Evolutionary conservation across 2,888 invertebrate species (phyloP), one percentile per base, ranked within the genome.

Genomic region (Malthinus seriepunctatus): DNA sequence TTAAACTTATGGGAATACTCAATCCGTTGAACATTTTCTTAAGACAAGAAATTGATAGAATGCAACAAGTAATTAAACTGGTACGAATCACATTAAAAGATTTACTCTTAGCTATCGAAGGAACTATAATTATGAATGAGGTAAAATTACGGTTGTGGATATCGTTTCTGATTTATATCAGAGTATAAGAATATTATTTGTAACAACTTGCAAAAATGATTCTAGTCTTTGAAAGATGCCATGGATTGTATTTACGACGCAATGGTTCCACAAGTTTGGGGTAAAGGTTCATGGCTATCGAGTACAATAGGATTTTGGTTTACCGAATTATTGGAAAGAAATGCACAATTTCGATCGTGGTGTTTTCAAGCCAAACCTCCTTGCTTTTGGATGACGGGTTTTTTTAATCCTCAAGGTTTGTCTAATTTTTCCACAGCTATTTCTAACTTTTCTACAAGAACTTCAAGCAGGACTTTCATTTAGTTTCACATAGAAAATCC

Each of bases 381-480:
- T 8, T 85, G 87, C 8, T 95, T 94, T 76, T 95, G 94, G 94
- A 93, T 95, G 91, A 92, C 93, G 3, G 95, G 95, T 7, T 94
- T 95, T 75, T 95, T 95, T 70, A 95, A 95, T 80, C 91, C 94
- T 1, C 94, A 94, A 86, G 94, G 91, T 86, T 67, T 51, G 69
- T n/a, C n/a, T n/a, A n/a, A n/a, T n/a, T n/a, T 14, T 37, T 32
- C n/a, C 23, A 14, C n/a, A 34, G 7, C 4, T 14, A 8, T n/a
- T n/a, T n/a, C n/a, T n/a, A n/a, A n/a, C n/a, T n/a, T n/a, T n/a
- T n/a, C n/a, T n/a, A n/a, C n/a, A n/a, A n/a, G n/a, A n/a, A n/a
- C n/a, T n/a, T n/a, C n/a, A n/a, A n/a, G n/a, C n/a, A n/a, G n/a
- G n/a, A n/a, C n/a, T n/a, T n/a, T n/a, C n/a, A n/a, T n/a, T n/a